phyloP scores from a whole-genome alignment of 2,888 invertebrate genomes.

The Callyntrura sp. region DNA sequence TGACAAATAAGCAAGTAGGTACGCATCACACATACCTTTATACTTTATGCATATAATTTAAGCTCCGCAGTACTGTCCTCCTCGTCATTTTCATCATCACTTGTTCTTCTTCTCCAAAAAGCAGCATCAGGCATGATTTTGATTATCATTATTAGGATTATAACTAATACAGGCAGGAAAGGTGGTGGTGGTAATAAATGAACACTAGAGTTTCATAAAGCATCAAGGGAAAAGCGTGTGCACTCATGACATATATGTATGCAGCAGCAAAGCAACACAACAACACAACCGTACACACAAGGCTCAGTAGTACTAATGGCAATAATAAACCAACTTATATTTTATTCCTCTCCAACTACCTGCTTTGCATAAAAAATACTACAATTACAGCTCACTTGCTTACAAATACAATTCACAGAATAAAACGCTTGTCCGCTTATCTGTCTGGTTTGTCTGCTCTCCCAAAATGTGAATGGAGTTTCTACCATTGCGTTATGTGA shows the following conservation, averaged over 20 bases:
- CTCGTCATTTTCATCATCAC: slow-evolving; percentile 20
- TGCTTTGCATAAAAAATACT: slow-evolving; percentile 54
- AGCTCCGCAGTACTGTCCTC: slow-evolving; percentile 1
- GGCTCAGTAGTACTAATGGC: too few species aligned
- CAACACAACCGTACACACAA: not conserved
- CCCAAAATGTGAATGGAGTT: slow-evolving; percentile 40
- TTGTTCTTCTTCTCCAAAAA: not conserved
- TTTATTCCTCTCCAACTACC: not conserved
- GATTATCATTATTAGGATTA: slow-evolving; percentile 24
- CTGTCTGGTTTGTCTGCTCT: not conserved
- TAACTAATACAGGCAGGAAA: slow-evolving; percentile 5
- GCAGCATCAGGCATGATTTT: not conserved
- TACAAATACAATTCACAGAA: not conserved
- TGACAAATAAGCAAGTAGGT: not conserved
- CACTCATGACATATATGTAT: slow-evolving; percentile 70
- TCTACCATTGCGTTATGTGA: slow-evolving; percentile 33
- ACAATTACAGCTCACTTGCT: not conserved
- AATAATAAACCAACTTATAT: not conserved
- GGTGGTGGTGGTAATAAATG: slow-evolving; percentile 25
- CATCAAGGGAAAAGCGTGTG: slow-evolving; percentile 48
- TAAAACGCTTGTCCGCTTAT: not conserved
- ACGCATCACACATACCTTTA: not conserved
- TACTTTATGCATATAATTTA: slow-evolving; percentile 25
- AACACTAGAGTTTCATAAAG: too few species aligned
- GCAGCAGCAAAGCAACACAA: too few species aligned